These are phyloP conservation scores for Nylanderia fulva DNA, from an alignment of 1,140 invertebrate genomes.

Conservation along the genomic window DNA sequence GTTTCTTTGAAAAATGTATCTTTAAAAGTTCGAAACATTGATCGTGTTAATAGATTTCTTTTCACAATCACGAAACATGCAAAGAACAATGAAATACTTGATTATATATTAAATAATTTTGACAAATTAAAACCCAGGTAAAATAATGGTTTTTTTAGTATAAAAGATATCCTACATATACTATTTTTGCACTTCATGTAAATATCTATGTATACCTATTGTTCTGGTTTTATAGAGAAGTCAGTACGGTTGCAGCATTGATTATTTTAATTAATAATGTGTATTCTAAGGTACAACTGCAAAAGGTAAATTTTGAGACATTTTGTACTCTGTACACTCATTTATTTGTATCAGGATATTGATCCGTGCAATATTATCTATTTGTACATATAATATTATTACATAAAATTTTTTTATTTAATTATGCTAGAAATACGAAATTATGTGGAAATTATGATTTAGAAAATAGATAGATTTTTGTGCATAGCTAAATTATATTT, in stretches of 20 bases:
- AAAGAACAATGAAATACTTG: background rate
- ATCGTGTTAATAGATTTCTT: background rate
- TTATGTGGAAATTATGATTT: too few species aligned
- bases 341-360: too few species aligned
- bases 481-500: too few species aligned
- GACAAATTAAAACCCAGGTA: background rate
- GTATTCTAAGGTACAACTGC: background rate
- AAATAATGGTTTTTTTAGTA: background rate
- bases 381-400: too few species aligned
- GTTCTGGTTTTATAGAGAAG: conserved; percentile 9
- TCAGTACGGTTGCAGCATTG: background rate
- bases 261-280: background rate
- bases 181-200: background rate
- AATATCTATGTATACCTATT: background rate
- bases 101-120: background rate
- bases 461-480: too few species aligned
- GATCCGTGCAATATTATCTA: too few species aligned
- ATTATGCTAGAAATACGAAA: too few species aligned
- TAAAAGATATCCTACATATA: background rate
- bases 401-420: too few species aligned
- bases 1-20: too few species aligned
- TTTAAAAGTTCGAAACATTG: too few species aligned
- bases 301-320: conserved; percentile 16
- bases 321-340: too few species aligned
- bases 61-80: background rate